A percentile compares a stretch with the other conserved stretches of the same genome.
Evolutionary conservation across 2,113 vertebrate species (phyloP).

Genomic region (Conger conger): DNA sequence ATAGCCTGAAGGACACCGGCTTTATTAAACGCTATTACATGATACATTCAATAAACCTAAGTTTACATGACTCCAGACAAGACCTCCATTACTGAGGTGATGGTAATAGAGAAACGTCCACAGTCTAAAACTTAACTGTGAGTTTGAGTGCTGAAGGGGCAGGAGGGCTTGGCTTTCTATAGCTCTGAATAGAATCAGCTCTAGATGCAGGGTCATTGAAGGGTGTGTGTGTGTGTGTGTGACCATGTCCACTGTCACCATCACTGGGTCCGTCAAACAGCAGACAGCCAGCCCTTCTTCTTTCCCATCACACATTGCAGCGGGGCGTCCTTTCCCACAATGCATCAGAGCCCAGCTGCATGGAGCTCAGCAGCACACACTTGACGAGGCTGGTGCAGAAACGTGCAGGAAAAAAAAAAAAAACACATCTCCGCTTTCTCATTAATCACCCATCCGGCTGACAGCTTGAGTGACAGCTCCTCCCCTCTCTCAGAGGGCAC

Average conservation of each 20-base stretch:
- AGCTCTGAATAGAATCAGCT: background rate
- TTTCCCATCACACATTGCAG: background rate
- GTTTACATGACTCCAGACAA: background rate
- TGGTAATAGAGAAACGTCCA: background rate
- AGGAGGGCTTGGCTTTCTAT: background rate
- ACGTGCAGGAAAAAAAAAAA: slow-evolving; percentile 30
- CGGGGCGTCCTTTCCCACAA: slow-evolving; percentile 1
- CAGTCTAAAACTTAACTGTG: background rate
- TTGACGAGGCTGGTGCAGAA: background rate
- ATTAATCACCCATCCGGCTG: slow-evolving; percentile 45
- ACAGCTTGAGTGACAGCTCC: slow-evolving; percentile 38
- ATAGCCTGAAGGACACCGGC: no score
- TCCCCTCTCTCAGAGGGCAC: slow-evolving; percentile 25
- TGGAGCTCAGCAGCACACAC: background rate
- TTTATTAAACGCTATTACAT: background rate
- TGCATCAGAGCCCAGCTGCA: background rate
- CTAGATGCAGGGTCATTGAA: background rate
- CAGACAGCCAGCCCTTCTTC: background rate
- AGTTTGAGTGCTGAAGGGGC: background rate
- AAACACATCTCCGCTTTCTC: slow-evolving; percentile 35
- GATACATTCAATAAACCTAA: background rate
- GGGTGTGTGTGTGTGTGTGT: no score
- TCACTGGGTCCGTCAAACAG: background rate
- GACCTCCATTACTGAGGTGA: background rate
- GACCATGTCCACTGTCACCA: background rate